phyloP scores from a whole-genome alignment of 53 echinoderm and acorn worm species.

The Hippasteria phrygiana region DNA sequence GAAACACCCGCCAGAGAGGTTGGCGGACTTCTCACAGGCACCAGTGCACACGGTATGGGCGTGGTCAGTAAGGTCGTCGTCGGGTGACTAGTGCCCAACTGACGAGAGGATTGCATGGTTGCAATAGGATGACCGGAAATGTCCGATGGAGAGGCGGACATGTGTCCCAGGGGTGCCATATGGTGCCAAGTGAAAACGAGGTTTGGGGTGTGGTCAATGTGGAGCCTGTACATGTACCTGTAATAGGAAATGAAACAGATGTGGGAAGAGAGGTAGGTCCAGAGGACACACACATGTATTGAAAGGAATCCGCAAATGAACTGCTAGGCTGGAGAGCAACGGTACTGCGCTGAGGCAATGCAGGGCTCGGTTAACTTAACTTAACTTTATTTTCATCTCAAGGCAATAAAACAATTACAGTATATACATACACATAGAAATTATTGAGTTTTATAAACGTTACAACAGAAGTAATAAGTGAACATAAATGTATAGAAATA shows the following conservation, averaged over 20 bases:
- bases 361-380: background rate
- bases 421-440: too few relatives aligned
- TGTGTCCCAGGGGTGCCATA: background rate
- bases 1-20: background rate
- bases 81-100: background rate
- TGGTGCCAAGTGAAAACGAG: background rate
- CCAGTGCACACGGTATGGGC: constrained; percentile 1
- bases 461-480: too few relatives aligned
- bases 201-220: background rate
- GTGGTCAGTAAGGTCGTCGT: background rate
- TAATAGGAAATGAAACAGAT: background rate
- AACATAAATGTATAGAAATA: too few relatives aligned
- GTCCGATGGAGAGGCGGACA: background rate
- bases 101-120: background rate
- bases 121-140: background rate
- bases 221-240: background rate
- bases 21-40: constrained; percentile 17
- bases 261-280: background rate
- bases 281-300: background rate
- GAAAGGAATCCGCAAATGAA: background rate
- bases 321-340: background rate
- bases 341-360: background rate
- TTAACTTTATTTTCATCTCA: too few relatives aligned
- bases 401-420: too few relatives aligned
- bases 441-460: too few relatives aligned